Base-by-base conservation (phyloP, 2,797 vertebrate species). In the Periophthalmus magnuspinnatus region DNA sequence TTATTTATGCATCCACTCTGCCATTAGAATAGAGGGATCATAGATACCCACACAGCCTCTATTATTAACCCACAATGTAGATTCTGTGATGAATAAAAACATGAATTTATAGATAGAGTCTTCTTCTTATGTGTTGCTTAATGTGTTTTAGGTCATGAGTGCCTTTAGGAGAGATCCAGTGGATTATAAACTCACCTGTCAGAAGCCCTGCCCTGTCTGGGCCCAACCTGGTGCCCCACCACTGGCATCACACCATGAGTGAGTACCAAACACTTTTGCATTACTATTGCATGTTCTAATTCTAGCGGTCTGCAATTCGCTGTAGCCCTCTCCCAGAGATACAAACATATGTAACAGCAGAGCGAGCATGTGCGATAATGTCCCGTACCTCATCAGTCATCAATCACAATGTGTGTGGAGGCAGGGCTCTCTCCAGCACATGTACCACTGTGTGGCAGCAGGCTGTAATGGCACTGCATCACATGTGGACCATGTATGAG, bases 91-190 rank as follows among this genome's bases (percentile, higher is more conserved):
- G 28, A 17, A 17, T 57, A 57, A 57, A 59, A 34, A 19, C n/a
- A 36, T 61, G 19, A 34, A 34, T 16, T 33, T 34, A 21, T 21
- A 19, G 14, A 33, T 21, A 16, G 28, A 59, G 34, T 59, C 6
- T 56, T 10, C 17, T 55, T 28, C 21, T 57, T 22, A 55, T 55
- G 8, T 24, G 21, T 6, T 50, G 10, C 61, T 13, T 5, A 28
- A 59, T 59, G 68, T 54, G 50, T 24, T 38, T 56, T 83, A 94
- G 94, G 94, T 92, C 94, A 94, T 94, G 94, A 93, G 90, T 93
- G 82, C 92, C 89, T 88, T 86, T 78, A 83, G 80, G 91, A 91
- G 79, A 76, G 70, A 79, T 76, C 84, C 89, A 91, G 88, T 68
- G 91, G 92, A 94, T 88, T 93, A 91, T 69, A 86, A 88, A 79